These are phyloP conservation scores for Heliconius hortense DNA, from an alignment of 2,888 invertebrate species.

Conservation along the genomic window DNA sequence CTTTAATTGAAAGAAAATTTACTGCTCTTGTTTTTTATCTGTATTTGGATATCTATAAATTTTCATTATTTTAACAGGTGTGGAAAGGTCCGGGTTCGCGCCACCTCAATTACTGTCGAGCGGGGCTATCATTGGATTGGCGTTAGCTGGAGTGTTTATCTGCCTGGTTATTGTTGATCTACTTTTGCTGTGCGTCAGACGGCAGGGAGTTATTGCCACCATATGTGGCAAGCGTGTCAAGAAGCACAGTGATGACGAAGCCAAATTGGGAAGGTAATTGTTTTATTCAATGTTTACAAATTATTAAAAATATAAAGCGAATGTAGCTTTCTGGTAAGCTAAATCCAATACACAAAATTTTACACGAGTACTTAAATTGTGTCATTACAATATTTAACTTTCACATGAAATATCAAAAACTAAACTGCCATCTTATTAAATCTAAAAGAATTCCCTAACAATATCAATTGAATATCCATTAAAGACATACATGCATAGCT, in stretches of 20 bases:
- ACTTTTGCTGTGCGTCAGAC: constrained; percentile 87
- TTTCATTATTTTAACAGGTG: constrained; percentile 62
- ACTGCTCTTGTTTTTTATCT: constrained; percentile 57
- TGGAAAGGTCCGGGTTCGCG: constrained; percentile 73
- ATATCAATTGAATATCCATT: not conserved
- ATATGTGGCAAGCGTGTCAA: constrained; percentile 86
- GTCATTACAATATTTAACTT: not conserved
- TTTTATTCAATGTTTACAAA: constrained; percentile 10
- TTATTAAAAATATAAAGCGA: constrained; percentile 1
- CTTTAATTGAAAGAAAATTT: constrained; percentile 48
- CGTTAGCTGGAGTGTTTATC: constrained; percentile 89
- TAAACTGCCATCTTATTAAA: too few relatives aligned
- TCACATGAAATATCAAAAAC: not conserved
- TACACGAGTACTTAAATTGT: not conserved
- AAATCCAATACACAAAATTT: not conserved
- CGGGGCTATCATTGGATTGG: constrained; percentile 91
- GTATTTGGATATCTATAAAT: constrained; percentile 41
- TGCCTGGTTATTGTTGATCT: constrained; percentile 93
- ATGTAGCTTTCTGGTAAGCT: constrained; percentile 14
- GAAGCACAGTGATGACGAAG: constrained; percentile 89
- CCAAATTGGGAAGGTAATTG: constrained; percentile 91
- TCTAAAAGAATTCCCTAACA: not conserved
- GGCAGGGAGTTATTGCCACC: constrained; percentile 86
- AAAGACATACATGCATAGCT: not conserved
- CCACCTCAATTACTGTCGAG: constrained; percentile 84